Percentiles rank a stretch among this genome's conserved stretches.
phyloP scores from a whole-genome alignment of 1,140 invertebrate species.

The Neotoxoptera formosana region DNA sequence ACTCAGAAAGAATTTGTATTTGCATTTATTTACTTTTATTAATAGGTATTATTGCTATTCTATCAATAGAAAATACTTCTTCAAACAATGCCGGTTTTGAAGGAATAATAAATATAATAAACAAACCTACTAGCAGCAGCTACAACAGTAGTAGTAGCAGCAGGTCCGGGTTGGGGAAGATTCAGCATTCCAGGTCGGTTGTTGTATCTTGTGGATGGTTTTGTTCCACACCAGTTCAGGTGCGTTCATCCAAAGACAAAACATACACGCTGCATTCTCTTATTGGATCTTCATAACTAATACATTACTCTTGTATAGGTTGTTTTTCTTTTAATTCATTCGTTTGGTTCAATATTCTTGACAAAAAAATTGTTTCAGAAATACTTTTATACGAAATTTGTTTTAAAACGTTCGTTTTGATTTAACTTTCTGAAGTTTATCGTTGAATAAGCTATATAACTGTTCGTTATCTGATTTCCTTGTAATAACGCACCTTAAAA shows the following conservation, averaged over 20 bases:
- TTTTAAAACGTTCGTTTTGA: not conserved
- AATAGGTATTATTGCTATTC: conserved; percentile 17
- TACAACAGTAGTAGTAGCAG: conserved; percentile 41
- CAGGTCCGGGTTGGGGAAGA: conserved; percentile 56
- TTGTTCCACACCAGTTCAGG: conserved; percentile 55
- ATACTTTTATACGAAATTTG: not conserved
- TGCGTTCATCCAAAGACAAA: conserved; percentile 54
- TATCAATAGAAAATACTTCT: conserved; percentile 30
- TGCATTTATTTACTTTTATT: conserved; percentile 30
- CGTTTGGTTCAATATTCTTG: not conserved
- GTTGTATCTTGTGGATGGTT: conserved; percentile 57
- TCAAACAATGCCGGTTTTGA: conserved; percentile 51
- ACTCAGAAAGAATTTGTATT: not conserved
- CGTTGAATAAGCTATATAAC: not conserved
- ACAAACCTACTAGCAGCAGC: conserved; percentile 42
- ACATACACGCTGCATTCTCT: conserved; percentile 22
- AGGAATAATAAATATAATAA: conserved; percentile 54
- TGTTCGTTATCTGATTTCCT: not conserved
- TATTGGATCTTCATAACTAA: conserved; percentile 34
- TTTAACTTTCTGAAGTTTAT: not conserved
- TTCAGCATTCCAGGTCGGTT: conserved; percentile 57
- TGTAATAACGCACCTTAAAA: conserved; percentile 21
- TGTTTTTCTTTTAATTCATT: conserved; percentile 18
- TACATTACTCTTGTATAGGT: not conserved
- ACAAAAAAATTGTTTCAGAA: not conserved